A percentile compares a stretch with the other conserved stretches of the same genome.
Evolutionary conservation across 2,113 vertebrate genomes (phyloP).

Genomic region (Corvus cornix): DNA sequence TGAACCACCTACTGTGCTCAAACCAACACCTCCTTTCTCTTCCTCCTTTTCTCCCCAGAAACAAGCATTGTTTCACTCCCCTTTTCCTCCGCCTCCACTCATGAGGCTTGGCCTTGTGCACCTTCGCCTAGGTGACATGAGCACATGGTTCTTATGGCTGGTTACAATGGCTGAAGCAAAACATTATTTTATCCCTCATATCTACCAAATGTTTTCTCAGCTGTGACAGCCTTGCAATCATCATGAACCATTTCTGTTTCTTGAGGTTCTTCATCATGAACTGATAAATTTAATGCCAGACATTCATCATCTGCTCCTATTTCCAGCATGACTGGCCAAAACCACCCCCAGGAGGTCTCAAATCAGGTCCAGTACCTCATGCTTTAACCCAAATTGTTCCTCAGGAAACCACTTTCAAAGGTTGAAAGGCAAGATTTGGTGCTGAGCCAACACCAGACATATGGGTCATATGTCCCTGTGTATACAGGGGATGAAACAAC

Average conservation of each 20-base stretch:
- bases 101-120: no score
- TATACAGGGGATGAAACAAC: background rate
- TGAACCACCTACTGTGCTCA: fast-evolving
- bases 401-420: background rate
- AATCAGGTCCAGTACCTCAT: background rate
- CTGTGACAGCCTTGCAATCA: background rate
- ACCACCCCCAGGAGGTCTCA: background rate
- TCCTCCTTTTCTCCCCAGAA: background rate
- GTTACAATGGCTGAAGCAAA: background rate
- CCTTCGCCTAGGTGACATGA: background rate
- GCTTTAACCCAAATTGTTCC: background rate
- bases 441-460: background rate
- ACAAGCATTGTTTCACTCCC: fast-evolving
- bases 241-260: background rate
- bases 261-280: background rate
- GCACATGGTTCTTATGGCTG: background rate
- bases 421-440: background rate
- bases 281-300: background rate
- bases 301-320: background rate
- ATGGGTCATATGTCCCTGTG: fast-evolving
- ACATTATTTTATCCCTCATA: background rate
- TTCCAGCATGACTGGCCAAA: background rate
- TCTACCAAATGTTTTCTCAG: background rate
- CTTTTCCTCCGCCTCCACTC: background rate
- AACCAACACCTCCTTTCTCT: background rate